Evolutionary conservation across 2,113 vertebrate species (phyloP), one percentile per base, ranked within the genome.

Genomic region (Empidonax traillii): DNA sequence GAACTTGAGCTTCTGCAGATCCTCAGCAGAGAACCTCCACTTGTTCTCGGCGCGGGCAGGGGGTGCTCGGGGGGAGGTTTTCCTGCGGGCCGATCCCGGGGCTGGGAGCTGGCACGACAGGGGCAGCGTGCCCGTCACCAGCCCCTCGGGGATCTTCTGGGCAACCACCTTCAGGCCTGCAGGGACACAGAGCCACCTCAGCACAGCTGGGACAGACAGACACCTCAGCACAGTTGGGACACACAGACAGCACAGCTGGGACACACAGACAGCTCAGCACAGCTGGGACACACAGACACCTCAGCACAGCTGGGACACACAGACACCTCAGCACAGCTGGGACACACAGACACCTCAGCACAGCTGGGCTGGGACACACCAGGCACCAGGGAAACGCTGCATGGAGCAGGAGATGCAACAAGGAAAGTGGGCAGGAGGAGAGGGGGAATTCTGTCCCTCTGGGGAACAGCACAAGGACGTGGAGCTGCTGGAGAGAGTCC

Each of bases 141-240:
- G 30, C 13, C 99, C 98, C 65, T 99, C 98, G 0, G 99, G 99
- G 87, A 99, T 98, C 86, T 98, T 99, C 97, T 99, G 99, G 17
- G 98, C 98, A 2, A 99, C 94, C 24, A 99, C 98, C 94, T 99
- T 99, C 39, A 99, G 97, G 90, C 99, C 99, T 99, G 93, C 21
- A 46, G 73, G 87, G 31, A 47, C 22, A 65, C 63, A 86, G 52
- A 41, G 39, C 4, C 39, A 41, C 39, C 39, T 39, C 39, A 39
- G 39, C 39, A 39, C 39, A 39, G 39, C 10, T 39, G 39, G 39
- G 39, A 39, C 39, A 39, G 9, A 39, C 9, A 39, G 39, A 9
- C 39, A 39, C 39, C 9, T 39, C 39, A 39, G 39, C 39, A 39
- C 39, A 39, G 39, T 9, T 39, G 39, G 39, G 39, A 39, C 39